Evolutionary conservation across 2,888 invertebrate genomes (phyloP).

Genomic region (Dicroscelio sp.): DNA sequence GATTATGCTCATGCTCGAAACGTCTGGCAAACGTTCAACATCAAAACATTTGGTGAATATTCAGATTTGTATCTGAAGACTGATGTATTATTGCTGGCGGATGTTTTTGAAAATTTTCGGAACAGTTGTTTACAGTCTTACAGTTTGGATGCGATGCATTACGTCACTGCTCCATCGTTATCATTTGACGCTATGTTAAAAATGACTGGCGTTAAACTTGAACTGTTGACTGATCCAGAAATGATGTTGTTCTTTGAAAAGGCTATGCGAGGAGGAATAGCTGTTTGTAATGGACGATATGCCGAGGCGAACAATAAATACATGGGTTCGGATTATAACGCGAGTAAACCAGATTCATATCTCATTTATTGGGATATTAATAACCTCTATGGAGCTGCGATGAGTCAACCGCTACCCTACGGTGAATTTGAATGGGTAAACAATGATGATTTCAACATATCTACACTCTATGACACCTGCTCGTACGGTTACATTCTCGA

Average conservation of each 20-base stretch:
- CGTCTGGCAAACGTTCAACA: neutral
- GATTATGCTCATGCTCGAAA: constrained; percentile 12
- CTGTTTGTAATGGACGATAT: constrained; percentile 5
- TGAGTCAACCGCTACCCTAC: neutral
- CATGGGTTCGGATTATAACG: neutral
- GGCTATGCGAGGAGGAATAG: neutral
- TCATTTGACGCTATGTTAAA: neutral
- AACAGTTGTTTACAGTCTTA: neutral
- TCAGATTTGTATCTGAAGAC: constrained; percentile 17
- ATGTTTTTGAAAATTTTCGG: constrained; percentile 31
- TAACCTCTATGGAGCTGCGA: constrained; percentile 17
- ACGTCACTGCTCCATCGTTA: neutral
- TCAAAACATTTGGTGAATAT: constrained; percentile 1
- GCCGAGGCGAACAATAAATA: constrained; percentile 26
- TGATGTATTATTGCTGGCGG: neutral
- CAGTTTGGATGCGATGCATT: neutral
- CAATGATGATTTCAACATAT: neutral
- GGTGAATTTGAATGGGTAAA: constrained; percentile 11
- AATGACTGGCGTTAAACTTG: constrained; percentile 6
- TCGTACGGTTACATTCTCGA: constrained; percentile 28
- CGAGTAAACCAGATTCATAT: neutral
- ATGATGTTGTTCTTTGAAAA: neutral
- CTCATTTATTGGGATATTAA: constrained; percentile 3
- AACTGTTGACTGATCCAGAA: neutral
- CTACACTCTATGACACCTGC: neutral